Base-by-base conservation (phyloP, 2,113 vertebrate genomes). In the Otolemur garnettii region DNA sequence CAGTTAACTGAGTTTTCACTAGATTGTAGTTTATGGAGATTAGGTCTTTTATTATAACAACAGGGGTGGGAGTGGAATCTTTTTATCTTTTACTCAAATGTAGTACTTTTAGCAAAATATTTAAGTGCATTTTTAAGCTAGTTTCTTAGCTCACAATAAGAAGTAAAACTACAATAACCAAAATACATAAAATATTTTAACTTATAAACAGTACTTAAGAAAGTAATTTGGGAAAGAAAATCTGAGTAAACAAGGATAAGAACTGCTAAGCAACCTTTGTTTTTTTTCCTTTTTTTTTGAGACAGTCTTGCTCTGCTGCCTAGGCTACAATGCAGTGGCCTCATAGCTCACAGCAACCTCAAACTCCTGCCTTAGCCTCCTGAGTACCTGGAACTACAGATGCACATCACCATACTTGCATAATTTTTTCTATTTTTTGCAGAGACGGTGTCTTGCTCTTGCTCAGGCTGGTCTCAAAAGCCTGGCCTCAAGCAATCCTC, bases 171-270 rank as follows among this genome's bases (percentile, higher is more conserved):
- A 77, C 55, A 74, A 57, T 45, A 57, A 90, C 18, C 30, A 95
- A 71, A 94, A 93, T 33, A 38, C 57, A 64, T 8, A 96, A 95
- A 91, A n/a, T 35, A 93, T 81, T 98, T 96, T 91, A 91, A 96
- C 89, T 94, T 97, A 69, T 42, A 94, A 96, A 66, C 53, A 72
- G 28, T 82, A 81, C 0, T 4, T 30, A 83, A 68, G 26, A 82
- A 53, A 93, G 59, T 17, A 26, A 66, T 79, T 90, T 71, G 50
- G 21, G 57, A 57, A 80, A 79, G 24, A 92, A 92, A 92, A 93
- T 79, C 5, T 74, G 74, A 91, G 22, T 84, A 71, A 91, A 24
- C 59, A 45, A 55, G 24, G 55, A n/a, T 90, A 69, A 83, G 8
- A 60, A 57, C 26, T 4, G 93, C 45, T 53, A 69, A 19, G 6